Base-by-base conservation (phyloP, 64 coral and sea anemone genomes). In the Astreopora myriophthalma region DNA sequence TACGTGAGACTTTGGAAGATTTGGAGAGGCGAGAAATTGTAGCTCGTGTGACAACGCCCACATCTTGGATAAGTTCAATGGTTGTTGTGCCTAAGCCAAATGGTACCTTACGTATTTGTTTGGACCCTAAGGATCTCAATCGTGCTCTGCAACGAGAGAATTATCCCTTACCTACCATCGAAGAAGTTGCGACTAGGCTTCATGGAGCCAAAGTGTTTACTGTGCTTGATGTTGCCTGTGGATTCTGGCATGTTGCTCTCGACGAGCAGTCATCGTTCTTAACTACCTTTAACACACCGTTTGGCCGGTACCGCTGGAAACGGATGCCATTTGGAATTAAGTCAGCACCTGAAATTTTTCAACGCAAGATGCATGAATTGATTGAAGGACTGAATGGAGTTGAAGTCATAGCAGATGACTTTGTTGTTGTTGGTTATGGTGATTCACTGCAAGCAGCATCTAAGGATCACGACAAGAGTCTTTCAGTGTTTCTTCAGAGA, bases 11-110 rank as follows among this genome's bases (percentile, higher is more conserved):
- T 8, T 71, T 85, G 10, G 46, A 86, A n/a, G 42, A 85, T 24
- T 34, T 84, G 27, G 79, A 73, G 24, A 67, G 72, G 9, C 69
- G 75, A 55, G 23, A 84, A 29, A 83, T 73, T 12, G 62, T 91
- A 24, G 77, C 89, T 35, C 68, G 62, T 3, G 89, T 91, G n/a
- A 91, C 76, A 11, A 91, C 60, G 36, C 44, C 76, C 44, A 91
- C 77, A 20, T 38, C 58, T 33, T 91, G 89, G 89, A 73, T 84
- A 22, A 91, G 89, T 52, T 91, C 38, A 5, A 51, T 91, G 77
- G 77, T 91, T 57, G 64, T 23, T 17, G 70, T 73, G 1, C 36
- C 36, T 14, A 73, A 73, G 70, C 14, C 14, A 38, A 23, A 46
- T 38, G 34, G 74, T 22, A 39, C 16, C 16, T 51, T 77, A 28